A percentile compares a stretch with the other conserved stretches of the same genome.
Conservation (phyloP, 1,140 invertebrate species). For the Philotrypesis tridentata region DNA sequence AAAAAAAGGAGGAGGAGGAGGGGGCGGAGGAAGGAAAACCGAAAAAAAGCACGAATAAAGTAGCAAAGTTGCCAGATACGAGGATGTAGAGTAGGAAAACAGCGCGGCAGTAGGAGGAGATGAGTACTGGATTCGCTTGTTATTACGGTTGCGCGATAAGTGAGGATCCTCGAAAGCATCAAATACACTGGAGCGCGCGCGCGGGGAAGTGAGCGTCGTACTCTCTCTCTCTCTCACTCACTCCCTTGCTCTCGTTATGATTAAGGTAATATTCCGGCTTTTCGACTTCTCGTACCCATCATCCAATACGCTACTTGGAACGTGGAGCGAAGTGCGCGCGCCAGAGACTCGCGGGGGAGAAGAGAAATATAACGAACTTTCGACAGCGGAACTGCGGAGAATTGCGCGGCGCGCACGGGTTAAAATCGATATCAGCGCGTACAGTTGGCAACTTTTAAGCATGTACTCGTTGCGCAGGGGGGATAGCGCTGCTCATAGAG, state of each 20-base stretch:
- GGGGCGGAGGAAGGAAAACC: not conserved
- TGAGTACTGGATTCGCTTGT: constrained; percentile 60
- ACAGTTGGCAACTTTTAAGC: constrained; percentile 5
- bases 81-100: not conserved
- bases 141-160: constrained; percentile 67
- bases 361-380: constrained; percentile 19
- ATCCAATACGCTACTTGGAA: constrained; percentile 4
- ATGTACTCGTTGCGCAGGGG: not conserved
- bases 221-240: not conserved
- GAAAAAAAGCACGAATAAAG: not conserved
- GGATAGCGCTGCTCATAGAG: too few species aligned
- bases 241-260: constrained; percentile 59
- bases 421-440: constrained; percentile 7
- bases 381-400: not conserved
- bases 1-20: too few species aligned
- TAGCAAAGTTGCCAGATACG: constrained; percentile 26
- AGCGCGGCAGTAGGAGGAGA: not conserved
- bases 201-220: constrained; percentile 49
- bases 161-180: constrained; percentile 62
- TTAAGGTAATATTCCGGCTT: constrained; percentile 53
- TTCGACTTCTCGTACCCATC: constrained; percentile 16
- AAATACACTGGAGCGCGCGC: constrained; percentile 53
- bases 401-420: not conserved
- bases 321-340: not conserved
- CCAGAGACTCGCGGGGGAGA: not conserved